phyloP scores from a whole-genome alignment of 2,888 invertebrate species.

The Pristionchus arcanus region DNA sequence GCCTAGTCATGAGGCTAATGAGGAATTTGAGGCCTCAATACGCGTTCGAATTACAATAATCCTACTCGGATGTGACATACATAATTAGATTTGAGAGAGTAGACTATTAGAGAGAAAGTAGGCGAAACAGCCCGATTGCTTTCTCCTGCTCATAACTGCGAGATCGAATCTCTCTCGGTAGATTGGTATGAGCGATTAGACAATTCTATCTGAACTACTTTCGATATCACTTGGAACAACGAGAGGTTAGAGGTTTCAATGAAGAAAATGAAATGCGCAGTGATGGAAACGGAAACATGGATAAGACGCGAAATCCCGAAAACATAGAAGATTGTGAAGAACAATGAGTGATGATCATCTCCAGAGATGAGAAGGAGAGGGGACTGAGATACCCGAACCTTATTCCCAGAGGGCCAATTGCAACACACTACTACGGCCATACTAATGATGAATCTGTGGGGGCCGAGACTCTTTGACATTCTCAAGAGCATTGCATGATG shows the following conservation, averaged over 20 bases:
- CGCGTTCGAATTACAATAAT: not conserved
- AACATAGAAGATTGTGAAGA: not conserved
- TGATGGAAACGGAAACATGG: not conserved
- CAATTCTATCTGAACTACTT: not conserved
- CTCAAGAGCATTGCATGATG: not conserved
- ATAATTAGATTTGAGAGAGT: not conserved
- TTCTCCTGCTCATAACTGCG: not conserved
- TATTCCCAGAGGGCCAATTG: not conserved
- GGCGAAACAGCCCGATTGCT: not conserved
- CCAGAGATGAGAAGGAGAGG: not conserved
- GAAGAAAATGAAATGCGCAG: not conserved
- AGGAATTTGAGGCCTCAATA: not conserved
- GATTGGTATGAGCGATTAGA: not conserved
- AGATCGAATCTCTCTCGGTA: not conserved
- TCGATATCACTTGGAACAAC: not conserved
- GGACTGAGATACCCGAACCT: slow-evolving; percentile 35
- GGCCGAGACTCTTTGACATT: not conserved
- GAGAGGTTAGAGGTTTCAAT: not conserved
- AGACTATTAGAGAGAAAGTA: not conserved
- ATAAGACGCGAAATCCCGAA: not conserved
- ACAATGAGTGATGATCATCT: slow-evolving; percentile 15
- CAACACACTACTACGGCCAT: not conserved
- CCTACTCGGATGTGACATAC: not conserved
- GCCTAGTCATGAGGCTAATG: not conserved
- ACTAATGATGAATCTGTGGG: slow-evolving; percentile 47